Conservation (phyloP, 37 sponge, comb jelly and placozoan species). For the Oscarella lobularis region DNA sequence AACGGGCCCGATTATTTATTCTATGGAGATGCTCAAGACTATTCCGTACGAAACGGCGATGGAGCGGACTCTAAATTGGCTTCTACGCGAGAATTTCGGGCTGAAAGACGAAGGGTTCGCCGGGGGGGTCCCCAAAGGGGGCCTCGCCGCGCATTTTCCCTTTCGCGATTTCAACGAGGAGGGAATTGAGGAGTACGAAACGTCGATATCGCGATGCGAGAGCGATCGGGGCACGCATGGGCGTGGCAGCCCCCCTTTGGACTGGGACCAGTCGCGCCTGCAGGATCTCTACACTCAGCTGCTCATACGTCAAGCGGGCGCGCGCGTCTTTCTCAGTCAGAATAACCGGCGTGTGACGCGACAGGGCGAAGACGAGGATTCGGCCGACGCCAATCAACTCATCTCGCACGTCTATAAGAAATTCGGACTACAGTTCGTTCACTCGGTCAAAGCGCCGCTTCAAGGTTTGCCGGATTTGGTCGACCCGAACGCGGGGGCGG, state of each 20-base stretch:
- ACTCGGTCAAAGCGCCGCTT: not conserved
- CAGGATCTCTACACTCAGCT: not conserved
- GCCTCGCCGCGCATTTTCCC: not conserved
- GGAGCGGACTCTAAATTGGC: constrained; percentile 45
- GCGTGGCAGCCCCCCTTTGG: constrained; percentile 37
- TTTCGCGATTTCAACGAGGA: not conserved
- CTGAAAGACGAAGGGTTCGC: not conserved
- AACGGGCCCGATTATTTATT: not conserved
- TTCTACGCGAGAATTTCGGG: constrained; percentile 3
- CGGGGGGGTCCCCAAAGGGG: not conserved
- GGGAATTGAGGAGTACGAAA: not conserved
- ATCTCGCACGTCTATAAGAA: constrained; percentile 17
- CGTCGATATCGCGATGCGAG: constrained; percentile 43
- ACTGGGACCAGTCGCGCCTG: constrained; percentile 1
- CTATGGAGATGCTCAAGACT: not conserved
- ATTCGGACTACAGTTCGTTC: constrained; percentile 6
- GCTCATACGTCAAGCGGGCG: not conserved
- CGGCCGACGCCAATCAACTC: constrained; percentile 8
- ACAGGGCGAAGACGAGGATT: not conserved
- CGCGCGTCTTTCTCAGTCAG: not conserved
- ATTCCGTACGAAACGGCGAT: constrained; percentile 30
- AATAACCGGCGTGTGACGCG: not conserved
- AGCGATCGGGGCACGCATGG: constrained; percentile 49
- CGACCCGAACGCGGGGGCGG: not conserved
- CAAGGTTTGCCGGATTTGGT: not conserved